Base-by-base conservation (phyloP, 1,140 invertebrate genomes). In the Ephestia elutella region DNA sequence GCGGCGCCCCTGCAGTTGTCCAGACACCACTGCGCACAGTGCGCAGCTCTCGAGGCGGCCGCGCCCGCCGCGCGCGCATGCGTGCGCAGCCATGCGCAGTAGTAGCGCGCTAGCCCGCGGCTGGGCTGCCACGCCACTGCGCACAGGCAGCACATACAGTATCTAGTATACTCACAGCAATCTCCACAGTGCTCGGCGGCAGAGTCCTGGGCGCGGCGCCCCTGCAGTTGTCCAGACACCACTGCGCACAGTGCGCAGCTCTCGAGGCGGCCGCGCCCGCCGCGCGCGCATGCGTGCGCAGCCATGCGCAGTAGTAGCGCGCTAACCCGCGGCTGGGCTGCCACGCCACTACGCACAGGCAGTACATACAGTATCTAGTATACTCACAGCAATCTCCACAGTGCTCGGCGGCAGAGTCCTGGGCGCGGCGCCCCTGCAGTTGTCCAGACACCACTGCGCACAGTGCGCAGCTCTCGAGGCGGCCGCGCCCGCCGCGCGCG, bases 1-100 rank as follows among this genome's bases (percentile, higher is more conserved):
- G 96, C 94, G 0, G 93, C 95, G 68, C 95, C 95, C 63, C 96
- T 94, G 59, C 97, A 95, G 89, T 98, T 97, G 71, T 97, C 96
- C 20, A 97, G 89, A 77, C 96, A 98, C 95, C 96, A 98, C 76
- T 97, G 95, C 11, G 97, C 96, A 76, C 97, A 97, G 78, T 97
- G 95, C 19, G 82, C 79, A 3, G 82, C 75, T 20, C 81, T 60
- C 20, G 70, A 60, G 38, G 61, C 28, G 49, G 62, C 51, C 17
- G n/a, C n/a, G n/a, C n/a, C n/a, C n/a, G 66, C 58, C 38, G 56
- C 30, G 38, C 77, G 65, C n/a, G 78, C 71, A 17, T 80, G 78
- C 17, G 68, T 61, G 0, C 86, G 78, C 35, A 89, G 67, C 82
- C 86, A 89, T 19, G n/a, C n/a, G n/a, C n/a, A n/a, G 75, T 89